Conservation (phyloP, 2,113 vertebrate genomes). For the Crotophaga sulcirostris region DNA sequence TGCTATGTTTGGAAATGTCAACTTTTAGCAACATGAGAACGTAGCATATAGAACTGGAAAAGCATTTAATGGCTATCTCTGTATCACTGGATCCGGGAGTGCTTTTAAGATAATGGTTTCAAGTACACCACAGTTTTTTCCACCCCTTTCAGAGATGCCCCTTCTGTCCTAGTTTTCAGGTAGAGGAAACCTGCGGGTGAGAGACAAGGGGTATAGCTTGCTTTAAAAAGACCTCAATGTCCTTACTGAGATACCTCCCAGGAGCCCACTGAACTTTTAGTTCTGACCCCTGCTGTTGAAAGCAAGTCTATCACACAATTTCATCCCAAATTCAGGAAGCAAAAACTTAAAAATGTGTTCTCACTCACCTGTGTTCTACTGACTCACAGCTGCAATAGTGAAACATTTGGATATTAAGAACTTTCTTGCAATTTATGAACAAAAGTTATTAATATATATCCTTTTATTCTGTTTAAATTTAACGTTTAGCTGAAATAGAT, state of each 20-base stretch:
- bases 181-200: not conserved
- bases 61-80: not conserved
- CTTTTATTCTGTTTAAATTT: not conserved
- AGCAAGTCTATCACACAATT: not conserved
- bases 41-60: not conserved
- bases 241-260: not conserved
- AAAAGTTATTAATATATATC: not conserved
- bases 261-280: not conserved
- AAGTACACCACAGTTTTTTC: not conserved
- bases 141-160: not conserved
- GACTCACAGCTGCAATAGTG: not conserved
- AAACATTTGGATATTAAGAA: not conserved
- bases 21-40: not conserved
- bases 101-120: not conserved
- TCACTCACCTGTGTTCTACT: not conserved
- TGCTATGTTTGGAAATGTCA: slow-evolving; percentile 26
- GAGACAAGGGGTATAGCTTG: not conserved
- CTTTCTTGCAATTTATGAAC: not conserved
- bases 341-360: not conserved
- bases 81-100: not conserved
- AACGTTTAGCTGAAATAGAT: not conserved
- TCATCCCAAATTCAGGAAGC: not conserved
- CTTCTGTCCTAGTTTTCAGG: not conserved
- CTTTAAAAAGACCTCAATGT: not conserved
- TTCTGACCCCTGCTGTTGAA: not conserved